Base-by-base conservation (phyloP, 1,140 invertebrate species). In the Nephila pilipes region DNA sequence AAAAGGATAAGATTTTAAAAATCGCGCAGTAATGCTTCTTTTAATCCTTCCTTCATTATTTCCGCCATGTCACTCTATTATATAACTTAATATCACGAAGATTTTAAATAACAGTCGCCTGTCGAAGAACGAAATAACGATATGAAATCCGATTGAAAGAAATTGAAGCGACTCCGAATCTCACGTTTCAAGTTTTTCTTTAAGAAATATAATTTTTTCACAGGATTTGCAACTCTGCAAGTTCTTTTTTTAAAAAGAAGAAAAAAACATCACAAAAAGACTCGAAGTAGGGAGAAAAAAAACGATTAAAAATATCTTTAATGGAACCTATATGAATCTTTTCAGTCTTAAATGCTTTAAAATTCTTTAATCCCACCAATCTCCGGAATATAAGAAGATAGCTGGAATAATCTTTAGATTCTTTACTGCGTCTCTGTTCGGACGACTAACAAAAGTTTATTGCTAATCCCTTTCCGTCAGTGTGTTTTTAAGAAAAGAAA, bases 401-500 rank as follows among this genome's bases (percentile, higher is more conserved):
- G 58, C 5, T 5, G 20, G 58, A 75, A 25, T 79, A 90, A 90
- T 90, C 79, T 83, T 90, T 32, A 54, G 88, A 46, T 54, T 90
- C 57, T 90, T 58, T 87, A 22, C 65, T 79, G 36, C 38, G 20
- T 89, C 54, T 57, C 36, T 79, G 18, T 55, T n/a, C 25, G 25
- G 12, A 32, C 46, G 54, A 57, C 20, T 36, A 90, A 90, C 22
- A 90, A 90, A 63, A 90, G 75, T 83, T 88, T 83, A 90, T 90
- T 46, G 79, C 89, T 90, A 90, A 83, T 79, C 75, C 80, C 36
- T 54, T 60, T 57, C 89, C n/a, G 25, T 20, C 25, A 55, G 75
- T 38, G 65, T 83, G 75, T 90, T 90, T 36, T 90, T 81, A 63
- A 60, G 89, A 54, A 58, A 90, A 60, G 63, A 75, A 88, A 88